Percentiles rank a stretch among this genome's conserved stretches.
These are phyloP conservation scores for Cephus nigrinus DNA, from an alignment of 2,888 invertebrate species.

Conservation along the genomic window DNA sequence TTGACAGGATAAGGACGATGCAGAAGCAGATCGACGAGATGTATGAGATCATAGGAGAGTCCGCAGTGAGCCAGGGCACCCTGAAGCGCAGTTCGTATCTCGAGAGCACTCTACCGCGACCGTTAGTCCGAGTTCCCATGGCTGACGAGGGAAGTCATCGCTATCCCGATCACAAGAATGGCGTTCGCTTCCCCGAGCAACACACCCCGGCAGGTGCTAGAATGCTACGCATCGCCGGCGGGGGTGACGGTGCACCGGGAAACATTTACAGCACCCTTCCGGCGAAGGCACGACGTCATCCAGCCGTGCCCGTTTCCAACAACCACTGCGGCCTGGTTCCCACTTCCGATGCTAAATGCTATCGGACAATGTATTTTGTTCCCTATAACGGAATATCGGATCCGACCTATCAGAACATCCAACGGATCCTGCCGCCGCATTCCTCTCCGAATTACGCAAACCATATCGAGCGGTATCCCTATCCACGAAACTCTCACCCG, in stretches of 20 bases:
- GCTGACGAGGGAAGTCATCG: constrained; percentile 32
- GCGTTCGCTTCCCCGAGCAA: constrained; percentile 47
- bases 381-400: constrained; percentile 60
- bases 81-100: constrained; percentile 49
- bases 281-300: constrained; percentile 25
- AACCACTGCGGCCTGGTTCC: constrained; percentile 47
- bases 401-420: constrained; percentile 63
- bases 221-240: constrained; percentile 50
- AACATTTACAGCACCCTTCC: constrained; percentile 45
- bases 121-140: constrained; percentile 26
- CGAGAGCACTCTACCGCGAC: constrained; percentile 48
- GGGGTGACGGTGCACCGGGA: constrained; percentile 36
- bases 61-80: constrained; percentile 42
- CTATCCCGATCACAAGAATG: constrained; percentile 50
- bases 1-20: constrained; percentile 60
- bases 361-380: constrained; percentile 63
- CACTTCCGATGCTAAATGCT: constrained; percentile 51
- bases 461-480: constrained; percentile 61
- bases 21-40: constrained; percentile 60
- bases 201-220: constrained; percentile 33
- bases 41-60: constrained; percentile 61
- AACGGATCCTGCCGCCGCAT: constrained; percentile 55
- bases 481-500: constrained; percentile 43
- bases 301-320: constrained; percentile 33
- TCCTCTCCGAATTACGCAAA: constrained; percentile 55